Evolutionary conservation across 2,888 invertebrate species (phyloP).

Genomic region (Cheilosia urbana): DNA sequence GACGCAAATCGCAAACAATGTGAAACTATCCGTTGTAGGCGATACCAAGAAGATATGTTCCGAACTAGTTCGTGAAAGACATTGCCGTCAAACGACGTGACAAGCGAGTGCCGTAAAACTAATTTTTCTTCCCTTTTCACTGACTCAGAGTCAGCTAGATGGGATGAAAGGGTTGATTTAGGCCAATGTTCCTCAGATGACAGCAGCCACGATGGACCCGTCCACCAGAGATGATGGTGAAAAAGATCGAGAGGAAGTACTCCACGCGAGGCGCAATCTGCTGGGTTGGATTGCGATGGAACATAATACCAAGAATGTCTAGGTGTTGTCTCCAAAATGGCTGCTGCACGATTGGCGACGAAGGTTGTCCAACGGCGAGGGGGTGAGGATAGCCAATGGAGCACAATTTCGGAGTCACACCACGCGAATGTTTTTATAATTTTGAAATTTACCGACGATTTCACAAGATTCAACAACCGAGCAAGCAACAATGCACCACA

Average conservation of each 20-base stretch:
- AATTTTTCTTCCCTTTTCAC: conserved; percentile 14
- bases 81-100: background rate
- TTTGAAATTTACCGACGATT: conserved; percentile 21
- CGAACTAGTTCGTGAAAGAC: conserved; percentile 18
- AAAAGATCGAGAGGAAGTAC: conserved; percentile 41
- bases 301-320: background rate
- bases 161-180: background rate
- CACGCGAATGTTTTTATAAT: conserved; percentile 44
- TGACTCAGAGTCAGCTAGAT: background rate
- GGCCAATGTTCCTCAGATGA: conserved; percentile 16
- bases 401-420: conserved; percentile 78
- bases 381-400: conserved; percentile 77
- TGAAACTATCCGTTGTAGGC: conserved; percentile 15
- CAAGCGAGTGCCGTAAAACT: background rate
- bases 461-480: conserved; percentile 28
- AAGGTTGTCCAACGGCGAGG: conserved; percentile 66
- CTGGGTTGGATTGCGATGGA: background rate
- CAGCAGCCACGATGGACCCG: conserved; percentile 59
- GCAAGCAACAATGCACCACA: no score
- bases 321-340: background rate
- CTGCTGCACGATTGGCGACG: conserved; percentile 19
- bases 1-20: conserved; percentile 21
- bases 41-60: conserved; percentile 39
- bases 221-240: conserved; percentile 65
- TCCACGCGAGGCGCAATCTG: conserved; percentile 67